Evolutionary conservation across 2,797 vertebrate species (phyloP).

Genomic region (Atherinosoma microstoma): DNA sequence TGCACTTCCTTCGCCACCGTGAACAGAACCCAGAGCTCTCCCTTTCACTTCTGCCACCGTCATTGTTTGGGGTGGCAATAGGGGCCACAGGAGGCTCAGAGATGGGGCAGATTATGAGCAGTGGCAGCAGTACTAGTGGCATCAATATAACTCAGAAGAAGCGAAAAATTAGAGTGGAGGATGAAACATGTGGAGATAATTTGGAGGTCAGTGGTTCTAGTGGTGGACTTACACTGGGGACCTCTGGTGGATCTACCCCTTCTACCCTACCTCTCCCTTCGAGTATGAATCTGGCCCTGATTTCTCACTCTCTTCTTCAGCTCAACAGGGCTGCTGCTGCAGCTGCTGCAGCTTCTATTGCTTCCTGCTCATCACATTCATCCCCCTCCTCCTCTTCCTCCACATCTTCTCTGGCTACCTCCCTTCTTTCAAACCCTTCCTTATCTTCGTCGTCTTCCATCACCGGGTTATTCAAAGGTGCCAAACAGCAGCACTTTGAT

Average conservation of each 20-base stretch:
- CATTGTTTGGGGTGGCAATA: conserved; percentile 84
- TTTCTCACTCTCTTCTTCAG: conserved; percentile 86
- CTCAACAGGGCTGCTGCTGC: conserved; percentile 83
- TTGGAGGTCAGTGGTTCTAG: conserved; percentile 63
- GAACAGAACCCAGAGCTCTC: conserved; percentile 93
- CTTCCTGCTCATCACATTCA: conserved; percentile 62
- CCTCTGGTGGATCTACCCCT: conserved; percentile 74
- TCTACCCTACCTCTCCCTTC: conserved; percentile 82
- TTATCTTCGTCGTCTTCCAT: conserved; percentile 80
- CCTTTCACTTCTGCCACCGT: conserved; percentile 91
- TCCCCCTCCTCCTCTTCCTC: conserved; percentile 76
- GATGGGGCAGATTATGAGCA: conserved; percentile 67
- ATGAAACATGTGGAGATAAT: conserved; percentile 76
- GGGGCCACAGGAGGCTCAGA: conserved; percentile 68
- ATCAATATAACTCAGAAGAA: conserved; percentile 76
- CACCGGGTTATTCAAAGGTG: conserved; percentile 79
- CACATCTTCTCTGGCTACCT: conserved; percentile 76
- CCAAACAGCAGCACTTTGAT: conserved; percentile 83
- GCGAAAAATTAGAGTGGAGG: conserved; percentile 74
- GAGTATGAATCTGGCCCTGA: conserved; percentile 83
- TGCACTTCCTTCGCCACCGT: conserved; percentile 92
- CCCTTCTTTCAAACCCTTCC: conserved; percentile 78
- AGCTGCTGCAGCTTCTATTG: conserved; percentile 75
- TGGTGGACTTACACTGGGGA: conserved; percentile 66
- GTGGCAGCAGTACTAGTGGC: conserved; percentile 47